Percentiles rank a stretch among this genome's conserved stretches.
Evolutionary conservation across 1,140 invertebrate species (phyloP).

Genomic region (Metaphire vulgaris): DNA sequence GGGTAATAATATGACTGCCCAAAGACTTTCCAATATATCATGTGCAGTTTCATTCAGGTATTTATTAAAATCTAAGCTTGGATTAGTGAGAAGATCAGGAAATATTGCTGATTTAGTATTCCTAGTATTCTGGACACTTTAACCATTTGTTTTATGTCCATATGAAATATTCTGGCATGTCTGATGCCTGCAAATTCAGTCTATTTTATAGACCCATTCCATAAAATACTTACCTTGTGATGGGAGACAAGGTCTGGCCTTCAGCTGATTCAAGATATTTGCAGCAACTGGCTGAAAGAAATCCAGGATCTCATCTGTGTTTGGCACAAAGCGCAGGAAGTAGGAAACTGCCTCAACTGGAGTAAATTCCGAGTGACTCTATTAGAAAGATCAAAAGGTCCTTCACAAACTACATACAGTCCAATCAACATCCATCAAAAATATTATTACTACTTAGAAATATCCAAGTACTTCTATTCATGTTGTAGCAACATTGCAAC

Average conservation of each 20-base stretch:
- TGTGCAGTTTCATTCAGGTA: no score
- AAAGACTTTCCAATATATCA: no score
- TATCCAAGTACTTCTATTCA: neutral
- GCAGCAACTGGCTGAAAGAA: conserved; percentile 49
- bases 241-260: conserved; percentile 43
- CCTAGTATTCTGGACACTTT: no score
- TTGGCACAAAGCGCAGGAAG: conserved; percentile 47
- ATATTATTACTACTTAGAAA: neutral
- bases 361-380: conserved; percentile 40
- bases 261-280: conserved; percentile 42
- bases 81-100: no score
- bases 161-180: no score
- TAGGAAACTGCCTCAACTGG: conserved; percentile 39
- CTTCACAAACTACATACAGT: neutral
- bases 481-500: neutral
- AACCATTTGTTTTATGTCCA: no score
- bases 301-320: conserved; percentile 48
- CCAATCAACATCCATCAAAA: neutral
- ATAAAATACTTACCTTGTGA: no score
- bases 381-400: conserved; percentile 15
- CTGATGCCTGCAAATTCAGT: no score
- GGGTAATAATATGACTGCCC: no score
- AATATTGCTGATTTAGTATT: no score
- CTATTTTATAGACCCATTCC: no score
- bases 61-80: no score